Percentiles rank a stretch among this genome's conserved stretches.
Conservation (phyloP, 2,888 invertebrate species). For the Cephus nigrinus region DNA sequence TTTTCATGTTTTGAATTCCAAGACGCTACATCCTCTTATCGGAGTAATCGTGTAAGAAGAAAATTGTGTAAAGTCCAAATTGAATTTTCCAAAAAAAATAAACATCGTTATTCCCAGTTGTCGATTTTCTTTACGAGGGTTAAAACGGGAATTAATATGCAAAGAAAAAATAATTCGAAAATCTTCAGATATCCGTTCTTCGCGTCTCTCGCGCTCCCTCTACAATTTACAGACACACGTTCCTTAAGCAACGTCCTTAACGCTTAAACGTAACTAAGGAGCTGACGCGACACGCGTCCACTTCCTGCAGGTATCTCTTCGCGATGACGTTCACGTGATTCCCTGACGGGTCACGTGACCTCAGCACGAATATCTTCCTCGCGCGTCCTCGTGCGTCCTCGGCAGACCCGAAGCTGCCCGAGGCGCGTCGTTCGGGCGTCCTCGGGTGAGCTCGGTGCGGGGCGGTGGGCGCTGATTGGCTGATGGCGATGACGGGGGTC, state of each 20-base stretch:
- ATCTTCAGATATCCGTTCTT: neutral
- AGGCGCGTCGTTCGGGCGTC: neutral
- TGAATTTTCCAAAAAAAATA: neutral
- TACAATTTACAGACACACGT: neutral
- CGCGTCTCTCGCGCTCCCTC: neutral
- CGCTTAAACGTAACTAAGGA: neutral
- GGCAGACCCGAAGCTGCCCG: neutral
- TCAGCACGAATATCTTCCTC: neutral
- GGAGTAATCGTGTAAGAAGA: neutral
- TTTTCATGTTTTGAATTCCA: no score
- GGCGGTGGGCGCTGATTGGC: constrained; percentile 29
- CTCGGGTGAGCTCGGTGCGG: constrained; percentile 3
- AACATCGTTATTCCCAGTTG: neutral
- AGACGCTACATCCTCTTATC: neutral
- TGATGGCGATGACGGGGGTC: constrained; percentile 23
- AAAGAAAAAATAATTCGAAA: neutral
- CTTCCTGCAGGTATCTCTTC: neutral
- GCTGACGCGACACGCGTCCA: neutral
- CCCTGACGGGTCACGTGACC: neutral
- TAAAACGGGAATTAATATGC: neutral
- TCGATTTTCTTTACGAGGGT: neutral
- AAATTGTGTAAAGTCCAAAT: neutral
- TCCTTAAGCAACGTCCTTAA: neutral
- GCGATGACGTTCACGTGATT: neutral
- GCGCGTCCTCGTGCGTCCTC: neutral